Evolutionary conservation across 2,797 vertebrate genomes (phyloP).

Genomic region (Leptatherina wallacei): DNA sequence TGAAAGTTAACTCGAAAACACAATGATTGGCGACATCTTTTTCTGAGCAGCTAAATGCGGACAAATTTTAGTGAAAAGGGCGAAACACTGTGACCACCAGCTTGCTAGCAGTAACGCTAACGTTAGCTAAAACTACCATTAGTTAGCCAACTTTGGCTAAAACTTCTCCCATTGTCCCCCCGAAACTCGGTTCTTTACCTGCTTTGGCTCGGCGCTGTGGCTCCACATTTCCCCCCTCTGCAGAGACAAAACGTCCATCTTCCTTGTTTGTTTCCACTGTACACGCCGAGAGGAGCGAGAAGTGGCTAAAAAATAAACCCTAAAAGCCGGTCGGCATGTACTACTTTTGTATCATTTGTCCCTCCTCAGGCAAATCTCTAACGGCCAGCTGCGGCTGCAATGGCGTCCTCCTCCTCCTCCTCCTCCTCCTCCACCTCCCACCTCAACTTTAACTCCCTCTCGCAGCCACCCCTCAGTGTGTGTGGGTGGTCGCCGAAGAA

Average conservation of each 20-base stretch:
- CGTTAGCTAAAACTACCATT: conserved; percentile 38
- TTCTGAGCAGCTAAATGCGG: background rate
- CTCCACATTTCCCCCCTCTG: conserved; percentile 47
- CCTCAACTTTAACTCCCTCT: conserved; percentile 49
- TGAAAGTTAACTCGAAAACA: background rate
- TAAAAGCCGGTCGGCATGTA: background rate
- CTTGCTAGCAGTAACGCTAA: conserved; percentile 15
- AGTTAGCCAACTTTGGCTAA: conserved; percentile 64
- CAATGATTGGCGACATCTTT: background rate
- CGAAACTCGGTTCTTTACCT: conserved; percentile 63
- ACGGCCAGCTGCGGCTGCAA: conserved; percentile 74
- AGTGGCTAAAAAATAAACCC: background rate
- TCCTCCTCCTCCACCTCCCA: conserved; percentile 55
- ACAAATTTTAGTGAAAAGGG: background rate
- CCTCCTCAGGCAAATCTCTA: conserved; percentile 30
- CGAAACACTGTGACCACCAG: background rate
- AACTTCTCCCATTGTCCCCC: conserved; percentile 76
- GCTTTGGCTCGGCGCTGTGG: conserved; percentile 43
- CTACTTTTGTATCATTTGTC: conserved; percentile 24
- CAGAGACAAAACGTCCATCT: conserved; percentile 42
- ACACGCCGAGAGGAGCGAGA: background rate
- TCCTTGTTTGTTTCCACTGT: background rate
- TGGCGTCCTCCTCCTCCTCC: conserved; percentile 65
- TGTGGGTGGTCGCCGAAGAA: conserved; percentile 71
- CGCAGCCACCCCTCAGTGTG: conserved; percentile 37